These are phyloP conservation scores for Nixonia krombeini DNA, from an alignment of 1,140 invertebrate genomes.

Conservation along the genomic window DNA sequence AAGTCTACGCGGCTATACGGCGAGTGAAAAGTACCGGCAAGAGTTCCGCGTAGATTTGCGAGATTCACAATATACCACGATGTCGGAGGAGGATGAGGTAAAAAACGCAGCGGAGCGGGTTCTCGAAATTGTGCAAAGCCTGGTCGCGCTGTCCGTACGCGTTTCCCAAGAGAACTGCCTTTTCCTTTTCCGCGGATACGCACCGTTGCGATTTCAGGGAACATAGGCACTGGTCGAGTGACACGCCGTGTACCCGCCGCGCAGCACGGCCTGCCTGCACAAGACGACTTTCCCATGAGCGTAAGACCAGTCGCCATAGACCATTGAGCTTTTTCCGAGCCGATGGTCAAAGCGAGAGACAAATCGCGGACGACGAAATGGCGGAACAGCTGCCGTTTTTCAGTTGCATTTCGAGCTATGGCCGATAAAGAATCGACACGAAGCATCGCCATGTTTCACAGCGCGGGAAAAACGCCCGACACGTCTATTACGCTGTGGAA, in stretches of 20 bases:
- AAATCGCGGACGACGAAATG: no score
- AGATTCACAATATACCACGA: slow-evolving; percentile 3
- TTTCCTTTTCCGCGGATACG: slow-evolving; percentile 47
- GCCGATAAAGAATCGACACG: no score
- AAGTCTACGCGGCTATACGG: no score
- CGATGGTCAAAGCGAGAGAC: slow-evolving; percentile 24
- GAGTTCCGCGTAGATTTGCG: no score
- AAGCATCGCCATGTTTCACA: no score
- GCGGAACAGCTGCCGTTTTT: no score
- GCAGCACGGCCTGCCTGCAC: slow-evolving; percentile 34
- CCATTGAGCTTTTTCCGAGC: slow-evolving; percentile 30
- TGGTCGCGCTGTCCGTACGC: slow-evolving; percentile 21
- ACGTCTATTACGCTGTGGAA: background rate
- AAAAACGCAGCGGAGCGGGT: no score
- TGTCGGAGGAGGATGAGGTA: no score
- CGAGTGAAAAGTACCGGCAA: no score
- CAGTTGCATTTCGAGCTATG: no score
- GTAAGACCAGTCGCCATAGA: slow-evolving; percentile 29
- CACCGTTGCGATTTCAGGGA: slow-evolving; percentile 43
- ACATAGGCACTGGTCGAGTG: slow-evolving; percentile 45
- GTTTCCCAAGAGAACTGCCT: slow-evolving; percentile 43
- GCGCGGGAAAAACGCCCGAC: no score
- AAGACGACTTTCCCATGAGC: slow-evolving; percentile 43
- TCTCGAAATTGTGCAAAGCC: background rate
- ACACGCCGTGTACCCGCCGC: slow-evolving; percentile 23